Percentiles rank a stretch among this genome's conserved stretches.
Evolutionary conservation across 2,113 vertebrate species (phyloP).

Genomic region (Elaphurus davidianus): DNA sequence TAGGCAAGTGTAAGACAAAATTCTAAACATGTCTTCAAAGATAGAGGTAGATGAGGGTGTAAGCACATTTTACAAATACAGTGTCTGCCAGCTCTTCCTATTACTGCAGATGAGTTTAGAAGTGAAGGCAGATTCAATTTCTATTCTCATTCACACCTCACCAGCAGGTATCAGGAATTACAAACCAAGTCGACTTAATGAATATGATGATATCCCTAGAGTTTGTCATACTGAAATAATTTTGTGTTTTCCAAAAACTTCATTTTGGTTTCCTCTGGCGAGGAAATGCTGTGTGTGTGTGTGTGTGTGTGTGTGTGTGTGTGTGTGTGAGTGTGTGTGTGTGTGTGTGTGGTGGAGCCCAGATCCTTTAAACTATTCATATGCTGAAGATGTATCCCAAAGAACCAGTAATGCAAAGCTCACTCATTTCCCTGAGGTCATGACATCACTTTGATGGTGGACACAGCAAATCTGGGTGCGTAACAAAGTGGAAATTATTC

Average conservation of each 20-base stretch:
- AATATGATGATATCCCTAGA: background rate
- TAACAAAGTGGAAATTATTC: background rate
- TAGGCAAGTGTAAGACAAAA: too few relatives aligned
- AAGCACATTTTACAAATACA: fast-evolving
- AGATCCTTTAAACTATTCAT: background rate
- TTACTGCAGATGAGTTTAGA: fast-evolving
- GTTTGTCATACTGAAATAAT: too few relatives aligned
- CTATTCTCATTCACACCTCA: background rate
- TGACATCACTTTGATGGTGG: background rate
- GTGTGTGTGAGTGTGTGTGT: background rate
- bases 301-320: background rate
- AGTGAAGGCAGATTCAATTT: background rate
- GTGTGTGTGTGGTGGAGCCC: fast-evolving
- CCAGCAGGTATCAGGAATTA: background rate
- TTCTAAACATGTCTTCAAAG: background rate
- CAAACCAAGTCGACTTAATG: background rate
- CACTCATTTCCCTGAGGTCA: background rate
- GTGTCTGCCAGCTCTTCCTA: background rate
- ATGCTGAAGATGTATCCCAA: background rate
- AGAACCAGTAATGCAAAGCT: fast-evolving
- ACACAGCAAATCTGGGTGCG: fast-evolving
- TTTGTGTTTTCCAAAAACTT: background rate
- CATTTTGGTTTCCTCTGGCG: background rate
- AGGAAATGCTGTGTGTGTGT: fast-evolving
- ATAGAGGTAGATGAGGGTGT: background rate